Percentiles rank a stretch among this genome's conserved stretches.
Conservation (phyloP, 2,113 vertebrate genomes). For the Ceyx margarethae region DNA sequence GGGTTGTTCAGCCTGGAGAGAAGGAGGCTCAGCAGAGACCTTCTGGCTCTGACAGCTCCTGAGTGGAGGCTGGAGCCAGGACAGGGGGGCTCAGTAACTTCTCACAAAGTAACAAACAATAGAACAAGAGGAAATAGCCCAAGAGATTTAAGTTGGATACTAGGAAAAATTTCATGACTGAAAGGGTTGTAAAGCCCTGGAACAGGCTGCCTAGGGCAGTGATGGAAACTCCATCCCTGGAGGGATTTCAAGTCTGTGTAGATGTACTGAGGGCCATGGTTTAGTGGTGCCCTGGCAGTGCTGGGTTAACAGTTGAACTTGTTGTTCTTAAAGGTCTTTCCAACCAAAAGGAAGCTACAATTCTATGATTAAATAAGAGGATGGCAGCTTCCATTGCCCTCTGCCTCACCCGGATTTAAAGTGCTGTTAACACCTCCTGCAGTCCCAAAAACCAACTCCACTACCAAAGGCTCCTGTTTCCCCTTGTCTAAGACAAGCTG, state of each 20-base stretch:
- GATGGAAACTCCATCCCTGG: not conserved
- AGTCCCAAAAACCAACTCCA: not conserved
- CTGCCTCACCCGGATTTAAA: not conserved
- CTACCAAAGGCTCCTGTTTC: not conserved
- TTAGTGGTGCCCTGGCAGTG: not conserved
- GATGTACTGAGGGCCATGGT: not conserved
- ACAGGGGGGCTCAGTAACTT: no score
- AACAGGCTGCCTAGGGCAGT: not conserved
- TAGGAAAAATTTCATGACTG: not conserved
- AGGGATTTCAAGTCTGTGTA: not conserved
- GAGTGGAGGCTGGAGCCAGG: not conserved
- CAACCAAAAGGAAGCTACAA: not conserved
- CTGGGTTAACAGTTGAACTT: not conserved
- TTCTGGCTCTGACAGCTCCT: not conserved
- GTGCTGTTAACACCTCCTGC: accelerated
- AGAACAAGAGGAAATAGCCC: not conserved
- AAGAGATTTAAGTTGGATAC: not conserved
- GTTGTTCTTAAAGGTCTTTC: not conserved
- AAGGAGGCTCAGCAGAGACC: not conserved
- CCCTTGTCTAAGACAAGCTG: not conserved
- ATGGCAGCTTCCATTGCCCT: not conserved
- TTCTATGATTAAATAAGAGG: not conserved
- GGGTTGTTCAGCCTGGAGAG: not conserved
- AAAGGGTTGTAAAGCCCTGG: not conserved
- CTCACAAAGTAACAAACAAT: not conserved